These are phyloP conservation scores for Uria aalge DNA, from an alignment of 2,113 vertebrate species.

Conservation along the genomic window DNA sequence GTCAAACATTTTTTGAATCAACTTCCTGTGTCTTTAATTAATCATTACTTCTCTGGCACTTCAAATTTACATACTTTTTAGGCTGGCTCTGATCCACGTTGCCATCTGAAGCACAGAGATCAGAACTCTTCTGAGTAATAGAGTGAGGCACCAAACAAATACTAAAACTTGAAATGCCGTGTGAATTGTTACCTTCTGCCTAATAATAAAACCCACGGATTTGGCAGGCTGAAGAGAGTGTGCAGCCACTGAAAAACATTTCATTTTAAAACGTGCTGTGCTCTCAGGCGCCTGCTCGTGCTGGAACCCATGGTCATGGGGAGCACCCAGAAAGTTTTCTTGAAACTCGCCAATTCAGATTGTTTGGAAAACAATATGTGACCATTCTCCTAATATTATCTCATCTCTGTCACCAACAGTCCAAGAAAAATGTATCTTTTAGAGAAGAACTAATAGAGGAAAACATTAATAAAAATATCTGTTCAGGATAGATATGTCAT, in stretches of 20 bases:
- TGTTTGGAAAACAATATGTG: not conserved
- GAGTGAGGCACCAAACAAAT: not conserved
- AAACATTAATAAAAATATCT: not conserved
- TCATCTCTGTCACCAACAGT: not conserved
- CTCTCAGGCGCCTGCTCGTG: not conserved
- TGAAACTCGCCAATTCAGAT: not conserved
- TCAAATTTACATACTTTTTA: not conserved
- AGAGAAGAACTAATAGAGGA: not conserved
- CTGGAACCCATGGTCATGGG: not conserved
- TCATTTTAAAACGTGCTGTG: rapidly evolving
- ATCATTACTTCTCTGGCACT: slow-evolving; percentile 19
- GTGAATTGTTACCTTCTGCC: not conserved
- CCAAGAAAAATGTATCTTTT: not conserved
- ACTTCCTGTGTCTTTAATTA: slow-evolving; percentile 31
- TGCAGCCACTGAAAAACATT: not conserved
- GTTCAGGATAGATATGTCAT: not conserved
- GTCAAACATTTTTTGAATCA: slow-evolving; percentile 24
- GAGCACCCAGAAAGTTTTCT: not conserved
- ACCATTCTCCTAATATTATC: not conserved
- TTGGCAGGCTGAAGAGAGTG: not conserved
- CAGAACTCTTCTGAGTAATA: not conserved
- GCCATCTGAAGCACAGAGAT: not conserved
- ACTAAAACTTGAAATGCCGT: not conserved
- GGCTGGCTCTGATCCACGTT: slow-evolving; percentile 23
- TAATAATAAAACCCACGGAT: not conserved